Percentiles rank a stretch among this genome's conserved stretches.
Evolutionary conservation across 64 coral and sea anemone genomes (phyloP).

Genomic region (Actinia equina): DNA sequence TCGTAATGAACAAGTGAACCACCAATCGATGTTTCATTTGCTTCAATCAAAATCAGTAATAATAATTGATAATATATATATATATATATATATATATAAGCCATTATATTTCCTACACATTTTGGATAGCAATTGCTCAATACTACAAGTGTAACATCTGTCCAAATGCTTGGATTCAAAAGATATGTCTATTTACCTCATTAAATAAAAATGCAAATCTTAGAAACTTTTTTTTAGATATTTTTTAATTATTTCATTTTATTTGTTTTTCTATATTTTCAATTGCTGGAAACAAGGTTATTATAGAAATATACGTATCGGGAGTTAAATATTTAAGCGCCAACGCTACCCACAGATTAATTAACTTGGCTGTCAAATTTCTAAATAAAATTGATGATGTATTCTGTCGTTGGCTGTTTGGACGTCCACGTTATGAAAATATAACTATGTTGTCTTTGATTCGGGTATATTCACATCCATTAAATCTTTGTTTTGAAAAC

Average conservation of each 20-base stretch:
- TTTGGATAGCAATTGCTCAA: neutral
- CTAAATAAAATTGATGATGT: neutral
- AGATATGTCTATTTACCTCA: neutral
- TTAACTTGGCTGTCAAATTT: neutral
- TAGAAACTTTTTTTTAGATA: neutral
- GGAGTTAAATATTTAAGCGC: neutral
- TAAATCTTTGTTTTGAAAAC: conserved; percentile 2
- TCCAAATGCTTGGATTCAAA: neutral
- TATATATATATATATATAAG: neutral
- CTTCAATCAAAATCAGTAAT: neutral
- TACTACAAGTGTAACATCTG: neutral
- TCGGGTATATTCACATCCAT: neutral
- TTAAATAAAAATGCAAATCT: neutral
- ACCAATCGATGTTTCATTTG: neutral
- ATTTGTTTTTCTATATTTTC: neutral
- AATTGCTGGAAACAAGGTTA: neutral
- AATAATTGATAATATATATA: neutral
- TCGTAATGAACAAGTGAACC: neutral
- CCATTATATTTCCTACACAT: neutral
- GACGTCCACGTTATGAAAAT: neutral
- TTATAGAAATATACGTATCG: neutral
- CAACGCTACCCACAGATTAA: neutral
- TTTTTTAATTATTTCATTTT: neutral
- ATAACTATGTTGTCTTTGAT: neutral
- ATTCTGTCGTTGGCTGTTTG: neutral